Evolutionary conservation across 2,888 invertebrate genomes (phyloP).

Genomic region (Euplagia quadripunctaria): DNA sequence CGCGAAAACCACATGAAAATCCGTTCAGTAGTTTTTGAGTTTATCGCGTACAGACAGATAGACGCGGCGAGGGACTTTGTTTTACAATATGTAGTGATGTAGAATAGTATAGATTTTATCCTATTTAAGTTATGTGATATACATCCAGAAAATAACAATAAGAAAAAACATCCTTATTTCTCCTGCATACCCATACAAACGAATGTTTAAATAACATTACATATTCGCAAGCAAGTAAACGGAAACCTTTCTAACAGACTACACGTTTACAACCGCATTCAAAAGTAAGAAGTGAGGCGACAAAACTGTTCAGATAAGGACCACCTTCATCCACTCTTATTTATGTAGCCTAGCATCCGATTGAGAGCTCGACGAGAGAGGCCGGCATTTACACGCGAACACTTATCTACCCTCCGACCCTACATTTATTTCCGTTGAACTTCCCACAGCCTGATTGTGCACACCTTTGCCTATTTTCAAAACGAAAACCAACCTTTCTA

Average conservation of each 20-base stretch:
- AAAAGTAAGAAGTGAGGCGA: conserved; percentile 71
- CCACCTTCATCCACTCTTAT: conserved; percentile 81
- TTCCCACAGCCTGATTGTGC: conserved; percentile 72
- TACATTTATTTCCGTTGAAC: conserved; percentile 83
- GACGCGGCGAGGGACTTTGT: too few species aligned
- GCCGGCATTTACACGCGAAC: conserved; percentile 76
- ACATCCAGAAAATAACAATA: neutral
- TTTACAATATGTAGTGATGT: too few species aligned
- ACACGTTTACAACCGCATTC: conserved; percentile 62
- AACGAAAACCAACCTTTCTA: conserved; percentile 13
- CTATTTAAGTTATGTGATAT: neutral
- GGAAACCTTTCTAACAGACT: conserved; percentile 50
- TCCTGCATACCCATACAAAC: neutral
- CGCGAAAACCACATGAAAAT: too few species aligned
- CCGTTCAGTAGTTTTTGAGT: too few species aligned
- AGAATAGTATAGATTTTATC: too few species aligned
- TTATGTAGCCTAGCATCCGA: conserved; percentile 84
- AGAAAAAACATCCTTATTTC: neutral
- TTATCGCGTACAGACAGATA: too few species aligned
- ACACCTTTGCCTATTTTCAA: conserved; percentile 55
- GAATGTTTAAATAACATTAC: neutral
- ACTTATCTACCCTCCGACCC: conserved; percentile 83
- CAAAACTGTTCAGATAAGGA: conserved; percentile 73
- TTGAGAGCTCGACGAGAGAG: conserved; percentile 76
- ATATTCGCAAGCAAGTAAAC: conserved; percentile 16